Conservation (phyloP, 2,113 vertebrate genomes). For the Phyllostomus discolor region DNA sequence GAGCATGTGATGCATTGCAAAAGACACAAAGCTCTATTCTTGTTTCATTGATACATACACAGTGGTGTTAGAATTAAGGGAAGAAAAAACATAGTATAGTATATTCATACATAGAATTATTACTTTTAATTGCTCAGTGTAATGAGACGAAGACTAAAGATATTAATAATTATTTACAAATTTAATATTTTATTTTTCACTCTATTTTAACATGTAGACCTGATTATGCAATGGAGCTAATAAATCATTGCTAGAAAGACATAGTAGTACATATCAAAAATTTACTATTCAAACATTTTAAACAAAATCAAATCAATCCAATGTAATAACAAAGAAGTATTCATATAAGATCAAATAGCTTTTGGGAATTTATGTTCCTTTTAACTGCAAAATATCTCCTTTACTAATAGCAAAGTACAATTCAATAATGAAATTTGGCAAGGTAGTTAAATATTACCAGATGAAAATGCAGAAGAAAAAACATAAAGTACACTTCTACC, state of each 20-base stretch:
- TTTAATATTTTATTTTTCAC: constrained; percentile 29
- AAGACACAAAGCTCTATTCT: constrained; percentile 60
- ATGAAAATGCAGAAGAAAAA: constrained; percentile 73
- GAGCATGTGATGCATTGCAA: constrained; percentile 59
- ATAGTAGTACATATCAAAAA: not conserved
- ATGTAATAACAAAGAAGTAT: constrained; percentile 41
- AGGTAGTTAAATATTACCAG: constrained; percentile 66
- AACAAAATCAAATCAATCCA: constrained; percentile 67
- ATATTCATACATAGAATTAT: constrained; percentile 44
- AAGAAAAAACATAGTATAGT: constrained; percentile 43
- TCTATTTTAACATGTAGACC: not conserved
- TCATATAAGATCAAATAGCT: constrained; percentile 52
- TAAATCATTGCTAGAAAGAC: constrained; percentile 47
- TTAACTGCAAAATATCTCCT: constrained; percentile 67
- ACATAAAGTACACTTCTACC: constrained; percentile 52
- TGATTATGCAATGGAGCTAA: constrained; percentile 34
- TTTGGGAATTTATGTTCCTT: constrained; percentile 65
- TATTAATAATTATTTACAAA: not conserved
- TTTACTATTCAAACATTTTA: constrained; percentile 68
- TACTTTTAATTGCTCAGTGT: constrained; percentile 41
- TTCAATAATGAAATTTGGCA: constrained; percentile 59
- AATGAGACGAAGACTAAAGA: constrained; percentile 44
- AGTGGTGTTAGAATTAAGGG: constrained; percentile 42
- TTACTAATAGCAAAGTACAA: constrained; percentile 51
- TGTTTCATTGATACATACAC: constrained; percentile 44